Conservation (phyloP, 1,140 invertebrate genomes). For the Augochlora pura region DNA sequence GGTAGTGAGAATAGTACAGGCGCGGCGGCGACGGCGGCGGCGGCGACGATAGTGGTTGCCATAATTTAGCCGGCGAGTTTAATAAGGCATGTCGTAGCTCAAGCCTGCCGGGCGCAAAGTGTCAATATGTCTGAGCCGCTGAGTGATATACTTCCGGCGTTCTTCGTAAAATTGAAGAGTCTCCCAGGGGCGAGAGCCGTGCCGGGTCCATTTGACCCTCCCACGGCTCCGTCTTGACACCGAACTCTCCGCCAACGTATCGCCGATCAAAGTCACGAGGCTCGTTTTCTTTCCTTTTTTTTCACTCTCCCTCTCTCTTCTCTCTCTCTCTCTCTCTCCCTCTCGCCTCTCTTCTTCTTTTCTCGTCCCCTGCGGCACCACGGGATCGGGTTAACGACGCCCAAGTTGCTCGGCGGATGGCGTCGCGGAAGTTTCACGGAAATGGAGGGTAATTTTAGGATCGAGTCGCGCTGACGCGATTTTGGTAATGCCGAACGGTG, state of each 20-base stretch:
- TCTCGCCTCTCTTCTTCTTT: not conserved
- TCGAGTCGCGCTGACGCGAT: not conserved
- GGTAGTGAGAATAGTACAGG: slow-evolving; percentile 1
- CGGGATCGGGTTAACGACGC: slow-evolving; percentile 56
- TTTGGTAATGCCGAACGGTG: not conserved
- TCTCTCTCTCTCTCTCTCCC: not conserved
- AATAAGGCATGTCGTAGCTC: slow-evolving; percentile 75
- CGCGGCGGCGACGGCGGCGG: no score
- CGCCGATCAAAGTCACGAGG: slow-evolving; percentile 56
- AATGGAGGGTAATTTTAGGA: not conserved
- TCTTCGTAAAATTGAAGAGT: slow-evolving; percentile 73
- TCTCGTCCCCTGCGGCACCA: not conserved
- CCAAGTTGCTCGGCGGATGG: not conserved
- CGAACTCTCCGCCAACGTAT: slow-evolving; percentile 53
- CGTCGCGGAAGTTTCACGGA: slow-evolving; percentile 9
- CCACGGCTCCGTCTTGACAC: slow-evolving; percentile 16
- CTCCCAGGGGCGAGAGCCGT: slow-evolving; percentile 49
- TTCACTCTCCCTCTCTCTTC: not conserved
- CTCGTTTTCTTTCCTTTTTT: not conserved
- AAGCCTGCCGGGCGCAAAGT: slow-evolving; percentile 69
- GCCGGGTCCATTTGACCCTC: slow-evolving; percentile 38
- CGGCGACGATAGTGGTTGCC: slow-evolving; percentile 65
- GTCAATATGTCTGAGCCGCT: slow-evolving; percentile 76
- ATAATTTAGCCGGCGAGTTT: slow-evolving; percentile 75
- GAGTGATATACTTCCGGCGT: slow-evolving; percentile 76